Evolutionary conservation across 1,140 invertebrate species (phyloP), one percentile per base, ranked within the genome.

Genomic region (Drosophila funebris): DNA sequence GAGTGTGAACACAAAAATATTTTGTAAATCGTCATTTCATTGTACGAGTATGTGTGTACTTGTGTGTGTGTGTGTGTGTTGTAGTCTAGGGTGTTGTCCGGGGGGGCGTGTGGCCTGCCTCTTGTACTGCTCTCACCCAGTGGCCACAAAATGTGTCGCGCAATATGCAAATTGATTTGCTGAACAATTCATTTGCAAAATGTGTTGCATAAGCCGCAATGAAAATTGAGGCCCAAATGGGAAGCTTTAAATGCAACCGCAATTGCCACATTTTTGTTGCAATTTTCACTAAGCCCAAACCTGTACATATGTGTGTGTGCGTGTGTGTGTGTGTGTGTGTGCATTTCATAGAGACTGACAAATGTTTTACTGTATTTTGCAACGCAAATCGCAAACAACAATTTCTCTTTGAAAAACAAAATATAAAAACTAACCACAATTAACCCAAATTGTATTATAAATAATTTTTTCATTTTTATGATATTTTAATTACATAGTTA

Each of bases 1-100:
- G 83, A 87, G 83, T 88, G 83, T 89, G 83, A 87, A 87, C 83
- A 87, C 83, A 87, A 88, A 87, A 87, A 87, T 88, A 87, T 87
- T 87, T 87, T 78, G 78, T 78, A 76, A 88, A 85, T 88, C 73
- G 83, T 68, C 62, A 69, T 76, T 46, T 61, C 43, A 29, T 16
- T 57, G 29, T 57, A 13, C 44, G n/a, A 1, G n/a, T 44, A 16
- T 71, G 14, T 46, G 13, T 44, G 29, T 54, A 27, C 13, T 14
- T 43, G 41, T 37, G 16, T 64, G 50, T 29, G 27, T 53, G 46
- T 36, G 29, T 57, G 24, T 27, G 54, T 43, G 54, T 11, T n/a
- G n/a, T n/a, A n/a, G n/a, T n/a, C n/a, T n/a, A n/a, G 24, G 14
- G 44, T 41, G 36, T 37, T n/a, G n/a, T 41, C 22, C 16, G 20